Percentiles rank a stretch among this genome's conserved stretches.
Conservation (phyloP, 2,888 invertebrate species). For the Coenonympha arcania region DNA sequence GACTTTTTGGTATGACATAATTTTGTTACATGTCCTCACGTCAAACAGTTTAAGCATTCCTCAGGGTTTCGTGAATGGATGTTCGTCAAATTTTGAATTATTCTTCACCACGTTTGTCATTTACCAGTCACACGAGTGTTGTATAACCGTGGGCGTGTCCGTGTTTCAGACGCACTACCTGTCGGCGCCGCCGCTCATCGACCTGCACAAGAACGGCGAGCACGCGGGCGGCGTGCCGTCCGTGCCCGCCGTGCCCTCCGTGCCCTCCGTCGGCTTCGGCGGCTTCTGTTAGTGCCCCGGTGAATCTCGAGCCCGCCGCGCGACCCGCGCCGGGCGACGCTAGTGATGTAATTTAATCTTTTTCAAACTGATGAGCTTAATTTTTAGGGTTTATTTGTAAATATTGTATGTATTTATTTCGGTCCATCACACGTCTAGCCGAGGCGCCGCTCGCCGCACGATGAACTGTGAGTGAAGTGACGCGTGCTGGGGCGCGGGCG, state of each 20-base stretch:
- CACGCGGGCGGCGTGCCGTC: slow-evolving; percentile 43
- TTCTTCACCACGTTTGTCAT: too few species aligned
- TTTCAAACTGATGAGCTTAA: slow-evolving; percentile 64
- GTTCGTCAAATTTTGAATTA: too few species aligned
- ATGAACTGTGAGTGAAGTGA: not conserved
- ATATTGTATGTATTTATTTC: slow-evolving; percentile 65
- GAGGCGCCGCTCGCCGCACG: slow-evolving; percentile 12
- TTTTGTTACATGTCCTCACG: not conserved
- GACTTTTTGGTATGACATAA: not conserved
- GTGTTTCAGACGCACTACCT: slow-evolving; percentile 52
- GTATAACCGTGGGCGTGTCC: not conserved
- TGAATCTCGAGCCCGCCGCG: slow-evolving; percentile 14
- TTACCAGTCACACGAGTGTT: not conserved
- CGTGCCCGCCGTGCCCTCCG: slow-evolving; percentile 58
- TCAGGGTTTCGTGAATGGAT: too few species aligned
- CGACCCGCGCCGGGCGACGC: slow-evolving; percentile 33
- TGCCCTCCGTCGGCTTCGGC: slow-evolving; percentile 69
- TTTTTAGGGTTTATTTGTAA: slow-evolving; percentile 68
- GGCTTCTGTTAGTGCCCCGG: slow-evolving; percentile 61
- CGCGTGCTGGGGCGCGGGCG: not conserved
- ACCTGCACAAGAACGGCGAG: slow-evolving; percentile 65
- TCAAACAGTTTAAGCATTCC: not conserved
- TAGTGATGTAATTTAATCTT: slow-evolving; percentile 56
- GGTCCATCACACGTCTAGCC: slow-evolving; percentile 43
- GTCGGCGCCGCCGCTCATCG: slow-evolving; percentile 59